Percentiles rank a stretch among this genome's conserved stretches.
These are phyloP conservation scores for Oxygymnocypris stewartii DNA, from an alignment of 2,113 vertebrate genomes.

Conservation along the genomic window DNA sequence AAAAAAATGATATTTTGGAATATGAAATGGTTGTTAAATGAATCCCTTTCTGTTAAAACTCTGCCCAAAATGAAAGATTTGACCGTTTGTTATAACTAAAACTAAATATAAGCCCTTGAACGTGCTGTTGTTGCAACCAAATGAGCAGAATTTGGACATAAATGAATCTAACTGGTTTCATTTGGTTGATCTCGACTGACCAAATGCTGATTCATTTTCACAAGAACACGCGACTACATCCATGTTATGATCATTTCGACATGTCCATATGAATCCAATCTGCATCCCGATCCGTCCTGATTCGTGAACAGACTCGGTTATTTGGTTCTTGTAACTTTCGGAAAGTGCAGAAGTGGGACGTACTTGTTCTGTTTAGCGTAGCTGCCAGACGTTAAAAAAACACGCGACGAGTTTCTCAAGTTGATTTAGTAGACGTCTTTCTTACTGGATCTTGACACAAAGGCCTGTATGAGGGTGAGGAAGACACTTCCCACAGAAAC, in stretches of 20 bases:
- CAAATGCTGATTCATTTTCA: neutral
- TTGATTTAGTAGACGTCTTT: neutral
- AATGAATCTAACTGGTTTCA: neutral
- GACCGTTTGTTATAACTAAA: neutral
- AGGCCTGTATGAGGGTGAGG: constrained; percentile 83
- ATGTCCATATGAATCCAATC: neutral
- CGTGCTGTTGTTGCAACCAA: neutral
- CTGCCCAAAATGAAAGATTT: neutral
- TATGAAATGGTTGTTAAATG: neutral
- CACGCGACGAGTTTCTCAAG: neutral
- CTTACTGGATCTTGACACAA: constrained; percentile 82
- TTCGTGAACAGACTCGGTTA: neutral
- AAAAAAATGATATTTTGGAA: neutral
- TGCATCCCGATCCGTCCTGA: neutral
- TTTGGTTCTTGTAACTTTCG: neutral
- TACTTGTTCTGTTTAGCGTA: constrained; percentile 46
- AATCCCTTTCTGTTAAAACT: neutral
- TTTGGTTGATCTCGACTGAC: neutral
- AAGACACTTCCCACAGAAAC: constrained; percentile 95
- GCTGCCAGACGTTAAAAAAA: constrained; percentile 61
- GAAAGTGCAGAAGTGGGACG: neutral
- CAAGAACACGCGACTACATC: neutral
- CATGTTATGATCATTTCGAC: neutral
- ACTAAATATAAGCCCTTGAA: neutral
- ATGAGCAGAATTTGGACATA: neutral